Evolutionary conservation across 2,113 vertebrate genomes (phyloP).

Genomic region (Colossoma macropomum): DNA sequence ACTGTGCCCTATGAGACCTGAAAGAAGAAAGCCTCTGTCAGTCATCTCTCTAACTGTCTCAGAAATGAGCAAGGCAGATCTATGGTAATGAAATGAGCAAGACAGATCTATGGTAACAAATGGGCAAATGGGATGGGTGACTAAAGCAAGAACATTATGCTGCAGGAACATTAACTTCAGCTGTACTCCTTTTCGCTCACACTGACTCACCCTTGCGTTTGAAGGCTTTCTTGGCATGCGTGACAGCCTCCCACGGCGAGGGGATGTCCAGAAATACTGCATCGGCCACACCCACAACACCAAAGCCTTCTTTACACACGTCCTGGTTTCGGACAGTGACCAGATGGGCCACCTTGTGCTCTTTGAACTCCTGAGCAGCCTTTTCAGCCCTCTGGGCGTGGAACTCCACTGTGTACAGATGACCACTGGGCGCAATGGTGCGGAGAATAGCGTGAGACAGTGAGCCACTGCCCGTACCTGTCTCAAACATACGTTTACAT

Average conservation of each 20-base stretch:
- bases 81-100: background rate
- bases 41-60: too few species aligned
- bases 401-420: constrained; percentile 96
- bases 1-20: background rate
- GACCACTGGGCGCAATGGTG: constrained; percentile 90
- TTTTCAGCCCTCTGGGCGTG: constrained; percentile 92
- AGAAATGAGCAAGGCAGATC: background rate
- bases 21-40: background rate
- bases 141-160: background rate
- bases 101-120: background rate
- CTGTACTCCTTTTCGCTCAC: background rate
- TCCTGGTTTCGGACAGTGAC: constrained; percentile 94
- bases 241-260: constrained; percentile 93
- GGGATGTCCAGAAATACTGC: constrained; percentile 97
- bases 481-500: constrained; percentile 28
- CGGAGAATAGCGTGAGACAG: constrained; percentile 95
- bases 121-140: background rate
- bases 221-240: constrained; percentile 87
- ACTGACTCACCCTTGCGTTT: constrained; percentile 85
- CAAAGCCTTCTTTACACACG: constrained; percentile 93
- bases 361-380: constrained; percentile 87
- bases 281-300: constrained; percentile 84
- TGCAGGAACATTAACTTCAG: background rate
- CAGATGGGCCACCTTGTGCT: constrained; percentile 88
- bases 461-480: constrained; percentile 95